Base-by-base conservation (phyloP, 1,140 invertebrate species). In the Sitodiplosis mosellana region DNA sequence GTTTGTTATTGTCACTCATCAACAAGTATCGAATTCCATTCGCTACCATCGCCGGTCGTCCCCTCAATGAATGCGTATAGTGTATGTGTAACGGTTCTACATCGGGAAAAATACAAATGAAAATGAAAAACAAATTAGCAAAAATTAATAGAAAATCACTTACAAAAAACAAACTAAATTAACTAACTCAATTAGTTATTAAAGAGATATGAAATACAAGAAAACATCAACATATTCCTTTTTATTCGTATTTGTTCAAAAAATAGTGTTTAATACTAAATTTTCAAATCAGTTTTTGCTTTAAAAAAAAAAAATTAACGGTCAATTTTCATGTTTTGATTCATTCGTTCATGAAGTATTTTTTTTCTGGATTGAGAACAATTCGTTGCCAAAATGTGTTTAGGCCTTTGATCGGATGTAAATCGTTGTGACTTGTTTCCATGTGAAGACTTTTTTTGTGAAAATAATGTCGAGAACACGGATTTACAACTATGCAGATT, bases 1-100 rank as follows among this genome's bases (percentile, higher is more conserved):
- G 63, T 49, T 63, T 64, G 21, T 60, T 60, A 50, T 61, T 64
- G 49, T 64, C 60, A 48, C 62, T 64, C 61, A 64, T 64, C 2
- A 64, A 55, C 2, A 64, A 50, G 44, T 64, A 64, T 11, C 62
- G 59, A 19, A 63, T 54, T 27, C 60, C 62, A 47, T 64, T 63
- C 12, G 60, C 62, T 57, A 64, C 57, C 0, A 64, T 64, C 6
- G 62, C 62, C 0, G 62, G 62, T 18, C 60, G 54, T 12, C 62
- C 62, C 33, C 62, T 54, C 7, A 64, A 49, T 7, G 62, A 64
- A 52, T 63, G 57, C 1, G 61, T 64, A 36, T 61, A 63, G 43
- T 59, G 59, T n/a, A 64, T 53, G 17, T 60, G 47, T n/a, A n/a
- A n/a, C 14, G 63, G 52, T 49, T 63, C 61, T 46, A 59, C 54